Percentiles rank a stretch among this genome's conserved stretches.
These are phyloP conservation scores for Linurgus olivaceus DNA, from an alignment of 2,797 vertebrate species.

Conservation along the genomic window DNA sequence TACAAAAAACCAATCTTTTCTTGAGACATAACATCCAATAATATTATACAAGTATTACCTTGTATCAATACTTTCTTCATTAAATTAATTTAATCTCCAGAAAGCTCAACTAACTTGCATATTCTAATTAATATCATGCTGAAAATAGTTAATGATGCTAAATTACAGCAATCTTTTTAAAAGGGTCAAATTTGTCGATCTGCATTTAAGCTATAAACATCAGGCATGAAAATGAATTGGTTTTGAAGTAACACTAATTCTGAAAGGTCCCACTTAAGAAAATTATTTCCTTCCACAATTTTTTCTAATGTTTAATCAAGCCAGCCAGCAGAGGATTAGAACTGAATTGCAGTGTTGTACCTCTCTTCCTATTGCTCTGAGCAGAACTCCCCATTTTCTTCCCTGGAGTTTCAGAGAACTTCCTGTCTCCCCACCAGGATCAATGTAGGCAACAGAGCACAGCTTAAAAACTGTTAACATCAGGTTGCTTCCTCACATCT, in stretches of 20 bases:
- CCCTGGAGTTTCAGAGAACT: neutral
- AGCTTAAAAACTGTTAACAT: neutral
- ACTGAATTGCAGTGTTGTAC: neutral
- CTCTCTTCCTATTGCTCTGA: neutral
- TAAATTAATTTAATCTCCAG: constrained; percentile 6
- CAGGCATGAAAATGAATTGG: constrained; percentile 27
- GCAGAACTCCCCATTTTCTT: neutral
- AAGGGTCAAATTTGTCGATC: constrained; percentile 33
- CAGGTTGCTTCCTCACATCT: neutral
- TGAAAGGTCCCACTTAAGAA: constrained; percentile 39
- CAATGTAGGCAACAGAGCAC: neutral
- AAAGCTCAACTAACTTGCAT: neutral
- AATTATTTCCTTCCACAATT: constrained; percentile 49
- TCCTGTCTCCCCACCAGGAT: neutral
- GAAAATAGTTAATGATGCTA: constrained; percentile 60
- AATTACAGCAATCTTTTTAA: constrained; percentile 58
- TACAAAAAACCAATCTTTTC: neutral
- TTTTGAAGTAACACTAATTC: constrained; percentile 58
- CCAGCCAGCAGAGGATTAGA: neutral
- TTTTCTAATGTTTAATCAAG: constrained; percentile 40
- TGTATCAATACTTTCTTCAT: neutral
- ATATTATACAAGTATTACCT: neutral
- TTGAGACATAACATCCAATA: neutral
- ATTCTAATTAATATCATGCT: constrained; percentile 20
- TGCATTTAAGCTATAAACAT: constrained; percentile 47